phyloP scores from a whole-genome alignment of 2,113 vertebrate genomes.

The Campylomormyrus numenius region DNA sequence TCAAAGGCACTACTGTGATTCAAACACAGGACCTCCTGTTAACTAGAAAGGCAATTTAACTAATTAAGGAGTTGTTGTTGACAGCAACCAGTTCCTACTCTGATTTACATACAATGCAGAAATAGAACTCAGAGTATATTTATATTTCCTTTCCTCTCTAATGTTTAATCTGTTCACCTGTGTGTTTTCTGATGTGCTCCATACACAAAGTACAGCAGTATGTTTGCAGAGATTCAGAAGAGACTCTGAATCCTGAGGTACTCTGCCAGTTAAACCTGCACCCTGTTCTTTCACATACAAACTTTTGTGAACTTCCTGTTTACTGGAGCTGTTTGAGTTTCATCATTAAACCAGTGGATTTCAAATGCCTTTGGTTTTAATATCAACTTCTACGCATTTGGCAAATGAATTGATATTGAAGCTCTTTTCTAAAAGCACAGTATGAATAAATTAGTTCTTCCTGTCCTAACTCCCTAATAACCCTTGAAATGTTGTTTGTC shows the following conservation, averaged over 20 bases:
- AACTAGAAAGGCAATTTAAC: not conserved
- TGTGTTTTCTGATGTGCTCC: not conserved
- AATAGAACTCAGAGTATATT: not conserved
- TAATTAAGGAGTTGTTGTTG: not conserved
- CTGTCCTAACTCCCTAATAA: not conserved
- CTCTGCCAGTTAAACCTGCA: not conserved
- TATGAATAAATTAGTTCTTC: not conserved
- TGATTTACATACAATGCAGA: not conserved
- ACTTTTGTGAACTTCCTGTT: not conserved
- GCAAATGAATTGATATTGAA: not conserved
- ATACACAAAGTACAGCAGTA: not conserved
- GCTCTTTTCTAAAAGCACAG: not conserved
- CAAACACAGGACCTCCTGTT: not conserved
- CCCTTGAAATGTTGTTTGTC: not conserved
- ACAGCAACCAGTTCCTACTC: not conserved
- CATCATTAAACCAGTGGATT: not conserved
- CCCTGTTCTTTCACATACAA: not conserved
- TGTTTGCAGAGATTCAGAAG: not conserved
- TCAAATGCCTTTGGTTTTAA: not conserved
- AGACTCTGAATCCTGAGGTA: not conserved
- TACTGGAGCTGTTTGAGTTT: not conserved
- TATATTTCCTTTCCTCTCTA: not conserved
- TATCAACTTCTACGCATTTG: not conserved
- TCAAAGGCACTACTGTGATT: not conserved
- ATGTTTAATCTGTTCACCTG: not conserved